phyloP scores from a whole-genome alignment of 2,888 invertebrate species.

The Acrobasis repandana region DNA sequence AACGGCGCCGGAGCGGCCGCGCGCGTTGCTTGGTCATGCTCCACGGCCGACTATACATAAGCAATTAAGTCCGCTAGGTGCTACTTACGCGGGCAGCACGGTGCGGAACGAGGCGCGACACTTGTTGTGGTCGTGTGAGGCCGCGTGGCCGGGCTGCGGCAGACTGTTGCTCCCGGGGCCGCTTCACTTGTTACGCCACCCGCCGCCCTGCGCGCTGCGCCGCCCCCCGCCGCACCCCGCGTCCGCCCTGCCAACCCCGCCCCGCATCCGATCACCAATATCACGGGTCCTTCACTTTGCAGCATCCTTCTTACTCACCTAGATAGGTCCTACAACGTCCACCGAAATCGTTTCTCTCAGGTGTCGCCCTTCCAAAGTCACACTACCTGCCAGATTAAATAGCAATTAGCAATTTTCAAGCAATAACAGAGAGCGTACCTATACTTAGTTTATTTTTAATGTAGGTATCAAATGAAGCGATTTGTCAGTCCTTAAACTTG shows the following conservation, averaged over 20 bases:
- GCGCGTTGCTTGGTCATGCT: slow-evolving; percentile 29
- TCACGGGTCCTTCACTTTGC: slow-evolving; percentile 71
- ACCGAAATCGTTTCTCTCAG: slow-evolving; percentile 37
- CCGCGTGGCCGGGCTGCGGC: slow-evolving; percentile 82
- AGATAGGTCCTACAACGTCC: slow-evolving; percentile 40
- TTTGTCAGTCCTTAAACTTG: too few species aligned
- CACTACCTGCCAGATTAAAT: slow-evolving; percentile 15
- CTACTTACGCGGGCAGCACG: slow-evolving; percentile 69
- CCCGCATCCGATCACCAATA: slow-evolving; percentile 69
- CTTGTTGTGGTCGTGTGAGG: slow-evolving; percentile 64
- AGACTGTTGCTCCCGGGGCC: slow-evolving; percentile 83
- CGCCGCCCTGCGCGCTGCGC: slow-evolving; percentile 64
- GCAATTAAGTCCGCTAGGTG: slow-evolving; percentile 56
- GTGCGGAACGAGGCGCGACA: slow-evolving; percentile 52
- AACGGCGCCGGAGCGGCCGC: slow-evolving; percentile 27
- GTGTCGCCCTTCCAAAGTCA: slow-evolving; percentile 28
- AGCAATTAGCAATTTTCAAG: not conserved
- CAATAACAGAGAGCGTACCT: not conserved
- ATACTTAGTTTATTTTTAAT: too few species aligned
- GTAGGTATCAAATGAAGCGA: too few species aligned
- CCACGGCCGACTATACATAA: slow-evolving; percentile 45
- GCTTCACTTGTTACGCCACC: slow-evolving; percentile 81
- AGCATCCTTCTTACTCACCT: slow-evolving; percentile 69
- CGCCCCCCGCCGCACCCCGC: slow-evolving; percentile 43
- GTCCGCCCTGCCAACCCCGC: slow-evolving; percentile 60